Conservation (phyloP, 2,113 vertebrate species). For the Tursiops truncatus region DNA sequence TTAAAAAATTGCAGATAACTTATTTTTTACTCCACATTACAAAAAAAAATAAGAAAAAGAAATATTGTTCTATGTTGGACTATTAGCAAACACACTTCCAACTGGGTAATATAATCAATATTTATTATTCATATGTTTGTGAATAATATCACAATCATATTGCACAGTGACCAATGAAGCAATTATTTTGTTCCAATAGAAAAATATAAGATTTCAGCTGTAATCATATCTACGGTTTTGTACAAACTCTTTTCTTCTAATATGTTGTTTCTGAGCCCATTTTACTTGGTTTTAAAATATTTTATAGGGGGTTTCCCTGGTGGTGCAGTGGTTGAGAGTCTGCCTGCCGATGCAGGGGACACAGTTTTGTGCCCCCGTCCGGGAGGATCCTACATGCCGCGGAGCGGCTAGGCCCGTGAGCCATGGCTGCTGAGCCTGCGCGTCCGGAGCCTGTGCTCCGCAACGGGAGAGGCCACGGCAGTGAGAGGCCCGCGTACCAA, state of each 20-base stretch:
- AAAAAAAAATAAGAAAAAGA: background rate
- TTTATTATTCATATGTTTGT: background rate
- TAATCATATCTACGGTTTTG: background rate
- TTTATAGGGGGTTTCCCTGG: background rate
- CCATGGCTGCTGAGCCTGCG: no score
- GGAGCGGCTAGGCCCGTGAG: no score
- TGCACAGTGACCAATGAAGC: background rate
- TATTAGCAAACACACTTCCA: background rate
- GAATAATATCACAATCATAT: background rate
- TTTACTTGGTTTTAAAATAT: background rate
- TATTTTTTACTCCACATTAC: background rate
- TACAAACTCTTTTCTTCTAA: background rate
- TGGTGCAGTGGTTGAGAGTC: no score
- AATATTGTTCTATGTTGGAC: background rate
- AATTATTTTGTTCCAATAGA: background rate
- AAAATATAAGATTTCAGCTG: background rate
- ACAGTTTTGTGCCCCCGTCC: accelerated
- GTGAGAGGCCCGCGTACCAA: no score
- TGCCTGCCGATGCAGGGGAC: no score
- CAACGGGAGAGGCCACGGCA: no score
- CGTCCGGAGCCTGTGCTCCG: no score
- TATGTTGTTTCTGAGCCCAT: background rate
- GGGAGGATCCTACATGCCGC: no score
- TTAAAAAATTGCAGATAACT: background rate
- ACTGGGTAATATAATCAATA: background rate